Conservation (phyloP, 2,113 vertebrate genomes). For the Artemisiospiza belli region DNA sequence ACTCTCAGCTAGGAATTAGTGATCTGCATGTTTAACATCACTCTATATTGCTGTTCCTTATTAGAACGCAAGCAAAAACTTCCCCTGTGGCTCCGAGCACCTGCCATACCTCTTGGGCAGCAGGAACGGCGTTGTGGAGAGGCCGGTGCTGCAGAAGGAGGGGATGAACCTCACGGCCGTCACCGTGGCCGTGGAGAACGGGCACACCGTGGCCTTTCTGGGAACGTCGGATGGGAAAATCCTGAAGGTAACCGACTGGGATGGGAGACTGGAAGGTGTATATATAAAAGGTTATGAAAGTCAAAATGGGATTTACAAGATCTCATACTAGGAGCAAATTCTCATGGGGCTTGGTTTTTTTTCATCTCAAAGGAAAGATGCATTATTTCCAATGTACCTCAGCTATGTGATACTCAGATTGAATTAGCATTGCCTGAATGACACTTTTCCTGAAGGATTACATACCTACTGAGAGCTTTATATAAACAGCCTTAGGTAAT, state of each 20-base stretch:
- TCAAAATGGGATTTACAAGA: neutral
- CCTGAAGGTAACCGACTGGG: constrained; percentile 72
- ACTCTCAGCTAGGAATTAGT: constrained; percentile 18
- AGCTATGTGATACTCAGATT: neutral
- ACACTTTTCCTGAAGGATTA: neutral
- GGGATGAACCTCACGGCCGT: constrained; percentile 83
- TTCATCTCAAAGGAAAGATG: neutral
- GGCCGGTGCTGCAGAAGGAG: constrained; percentile 61
- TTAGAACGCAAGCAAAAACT: constrained; percentile 66
- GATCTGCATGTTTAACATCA: constrained; percentile 46
- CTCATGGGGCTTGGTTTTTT: neutral
- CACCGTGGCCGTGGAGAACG: constrained; percentile 82
- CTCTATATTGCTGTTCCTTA: constrained; percentile 39
- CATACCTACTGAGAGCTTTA: neutral
- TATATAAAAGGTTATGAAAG: neutral
- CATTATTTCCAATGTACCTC: neutral
- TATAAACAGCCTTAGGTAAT: constrained; percentile 5
- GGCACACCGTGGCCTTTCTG: constrained; percentile 87
- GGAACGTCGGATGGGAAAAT: constrained; percentile 86
- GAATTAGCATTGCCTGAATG: constrained; percentile 12
- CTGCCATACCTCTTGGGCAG: constrained; percentile 91
- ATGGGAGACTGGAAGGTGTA: neutral
- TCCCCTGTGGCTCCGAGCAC: constrained; percentile 88
- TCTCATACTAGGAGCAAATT: neutral
- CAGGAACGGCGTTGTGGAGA: constrained; percentile 68